Evolutionary conservation across 2,888 invertebrate genomes (phyloP).

Genomic region (Cephonodes hylas): DNA sequence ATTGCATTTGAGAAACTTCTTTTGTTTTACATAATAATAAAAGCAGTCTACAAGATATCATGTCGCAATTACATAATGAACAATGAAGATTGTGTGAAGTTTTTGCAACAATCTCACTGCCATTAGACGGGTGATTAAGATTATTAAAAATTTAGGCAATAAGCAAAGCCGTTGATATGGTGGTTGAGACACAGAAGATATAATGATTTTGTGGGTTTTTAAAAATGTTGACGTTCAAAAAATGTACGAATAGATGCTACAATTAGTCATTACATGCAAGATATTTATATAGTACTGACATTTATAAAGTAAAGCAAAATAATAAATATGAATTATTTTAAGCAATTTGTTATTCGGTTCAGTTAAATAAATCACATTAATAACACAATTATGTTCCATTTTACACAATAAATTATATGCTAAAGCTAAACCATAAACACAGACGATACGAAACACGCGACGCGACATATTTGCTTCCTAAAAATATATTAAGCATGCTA

Average conservation of each 20-base stretch:
- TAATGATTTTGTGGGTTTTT: background rate
- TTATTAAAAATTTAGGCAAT: background rate
- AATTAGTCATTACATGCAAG: no score
- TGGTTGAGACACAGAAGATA: background rate
- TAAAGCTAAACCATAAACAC: no score
- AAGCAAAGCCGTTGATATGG: background rate
- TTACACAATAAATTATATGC: no score
- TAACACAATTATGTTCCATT: no score
- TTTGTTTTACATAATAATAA: slow-evolving; percentile 7
- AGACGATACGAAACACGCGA: no score
- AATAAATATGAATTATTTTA: no score
- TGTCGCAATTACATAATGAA: slow-evolving; percentile 6
- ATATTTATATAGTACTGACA: no score
- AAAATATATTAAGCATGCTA: background rate
- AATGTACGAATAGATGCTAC: no score
- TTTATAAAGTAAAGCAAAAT: no score
- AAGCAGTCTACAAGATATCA: background rate
- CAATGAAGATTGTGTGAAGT: slow-evolving; percentile 3
- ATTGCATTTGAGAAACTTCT: slow-evolving; percentile 6
- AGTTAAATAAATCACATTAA: no score
- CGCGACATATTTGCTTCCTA: no score
- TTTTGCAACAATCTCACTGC: background rate
- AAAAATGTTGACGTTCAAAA: background rate
- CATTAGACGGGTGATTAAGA: background rate
- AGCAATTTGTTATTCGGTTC: no score